Evolutionary conservation across 1,140 invertebrate species (phyloP).

Genomic region (Saxidomus purpurata): DNA sequence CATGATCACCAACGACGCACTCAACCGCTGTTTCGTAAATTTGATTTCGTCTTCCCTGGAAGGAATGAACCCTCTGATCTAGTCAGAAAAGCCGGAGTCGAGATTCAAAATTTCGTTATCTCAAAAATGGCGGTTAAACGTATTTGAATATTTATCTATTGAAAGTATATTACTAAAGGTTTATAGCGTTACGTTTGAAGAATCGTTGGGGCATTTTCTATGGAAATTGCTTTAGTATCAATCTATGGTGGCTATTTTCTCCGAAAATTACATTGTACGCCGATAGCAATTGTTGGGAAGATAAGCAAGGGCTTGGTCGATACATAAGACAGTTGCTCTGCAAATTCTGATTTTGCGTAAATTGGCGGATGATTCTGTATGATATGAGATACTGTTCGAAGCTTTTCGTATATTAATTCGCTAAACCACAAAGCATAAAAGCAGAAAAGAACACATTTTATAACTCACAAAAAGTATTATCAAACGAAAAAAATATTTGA

Average conservation of each 20-base stretch:
- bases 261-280: conserved; percentile 61
- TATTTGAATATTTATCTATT: conserved; percentile 70
- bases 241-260: conserved; percentile 55
- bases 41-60: conserved; percentile 57
- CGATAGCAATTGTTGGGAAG: conserved; percentile 15
- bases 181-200: conserved; percentile 68
- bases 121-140: conserved; percentile 68
- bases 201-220: conserved; percentile 59
- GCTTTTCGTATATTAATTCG: too few relatives aligned
- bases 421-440: too few relatives aligned
- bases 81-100: conserved; percentile 45
- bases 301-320: background rate
- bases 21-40: conserved; percentile 62
- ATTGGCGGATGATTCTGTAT: too few relatives aligned
- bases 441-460: too few relatives aligned
- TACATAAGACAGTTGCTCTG: background rate
- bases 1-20: conserved; percentile 64
- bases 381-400: too few relatives aligned
- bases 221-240: conserved; percentile 70
- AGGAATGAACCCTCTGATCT: conserved; percentile 35
- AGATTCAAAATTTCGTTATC: conserved; percentile 68
- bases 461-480: too few relatives aligned
- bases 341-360: background rate
- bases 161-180: conserved; percentile 61
- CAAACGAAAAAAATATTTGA: too few relatives aligned